Evolutionary conservation across 2,113 vertebrate genomes (phyloP).

Genomic region (Ancistrus triradiatus): DNA sequence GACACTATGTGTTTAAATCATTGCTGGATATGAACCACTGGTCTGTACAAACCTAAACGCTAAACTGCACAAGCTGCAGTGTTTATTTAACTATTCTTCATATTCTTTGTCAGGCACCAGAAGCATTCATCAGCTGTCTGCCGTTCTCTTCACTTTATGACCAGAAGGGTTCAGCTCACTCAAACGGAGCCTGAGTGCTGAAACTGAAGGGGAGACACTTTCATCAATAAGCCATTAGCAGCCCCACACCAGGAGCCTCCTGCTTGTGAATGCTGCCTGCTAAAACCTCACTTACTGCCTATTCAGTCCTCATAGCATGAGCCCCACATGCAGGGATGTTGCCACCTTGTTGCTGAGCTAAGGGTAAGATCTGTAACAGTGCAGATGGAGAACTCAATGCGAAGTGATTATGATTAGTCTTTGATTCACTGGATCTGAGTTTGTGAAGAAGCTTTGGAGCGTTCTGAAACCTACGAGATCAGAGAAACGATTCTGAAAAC

Average conservation of each 20-base stretch:
- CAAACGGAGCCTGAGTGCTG: conserved; percentile 39
- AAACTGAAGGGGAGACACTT: conserved; percentile 44
- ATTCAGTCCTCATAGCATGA: conserved; percentile 28
- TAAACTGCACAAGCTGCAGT: too few relatives aligned
- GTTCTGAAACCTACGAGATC: too few relatives aligned
- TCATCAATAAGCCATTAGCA: conserved; percentile 52
- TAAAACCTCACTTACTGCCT: conserved; percentile 38
- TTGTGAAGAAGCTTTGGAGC: background rate
- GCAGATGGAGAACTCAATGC: background rate
- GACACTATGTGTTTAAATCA: too few relatives aligned
- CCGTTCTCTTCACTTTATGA: conserved; percentile 8
- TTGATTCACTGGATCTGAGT: background rate
- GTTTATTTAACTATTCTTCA: too few relatives aligned
- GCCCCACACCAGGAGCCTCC: conserved; percentile 15
- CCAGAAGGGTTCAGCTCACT: conserved; percentile 28
- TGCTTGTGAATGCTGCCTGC: conserved; percentile 36
- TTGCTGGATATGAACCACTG: too few relatives aligned
- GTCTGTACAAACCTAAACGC: too few relatives aligned
- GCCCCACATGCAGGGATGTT: conserved; percentile 30
- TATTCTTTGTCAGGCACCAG: too few relatives aligned
- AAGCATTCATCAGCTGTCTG: conserved; percentile 39
- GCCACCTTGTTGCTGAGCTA: background rate
- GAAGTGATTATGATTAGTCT: background rate
- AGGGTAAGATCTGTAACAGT: background rate
- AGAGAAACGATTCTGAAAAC: too few relatives aligned